Base-by-base conservation (phyloP, 2,113 vertebrate species). In the Aix galericulata region DNA sequence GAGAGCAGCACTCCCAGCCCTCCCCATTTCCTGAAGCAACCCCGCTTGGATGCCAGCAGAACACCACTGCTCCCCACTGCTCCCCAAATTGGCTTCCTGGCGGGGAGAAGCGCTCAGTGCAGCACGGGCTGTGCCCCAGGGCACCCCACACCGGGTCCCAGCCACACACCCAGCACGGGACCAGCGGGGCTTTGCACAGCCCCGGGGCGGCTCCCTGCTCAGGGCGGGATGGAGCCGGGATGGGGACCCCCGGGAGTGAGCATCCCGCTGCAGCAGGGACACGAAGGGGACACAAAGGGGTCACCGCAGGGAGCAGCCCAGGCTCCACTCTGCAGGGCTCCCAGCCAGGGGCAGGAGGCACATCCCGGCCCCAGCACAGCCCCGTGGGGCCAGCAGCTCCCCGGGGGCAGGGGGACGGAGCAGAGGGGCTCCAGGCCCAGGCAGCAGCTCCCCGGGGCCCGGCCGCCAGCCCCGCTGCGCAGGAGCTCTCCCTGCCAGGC, bases 171-270 rank as follows among this genome's bases (percentile, higher is more conserved):
- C 50, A 26, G 50, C 23, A 13, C 23, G 8, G 50, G 50, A 52
- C 23, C 50, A 52, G 50, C 50, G 4, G 23, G 23, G 23, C 50
- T 52, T 52, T 13, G 23, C 11, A 13, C 50, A 52, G 23, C 50
- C 50, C 23, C 50, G 7, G 50, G 13, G 23, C 22, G 13, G 22
- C 50, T 25, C 22, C 50, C 50, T 25, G 50, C 50, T 25, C 50
- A 25, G 23, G 50, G 50, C 50, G 13, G 50, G 50, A 52, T 6
- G 48, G 21, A 48, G 48, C 48, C 48, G 20, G 46, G 46, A 9
- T 8, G 29, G 55, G 27, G 40, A 26, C 2, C 9, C 38, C 21
- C 17, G 1, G 1, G 2, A 2, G 22, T 42, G 8, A 52, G 22
- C 36, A 31, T 60, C 13, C 20, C 40, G 9, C 46, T 21, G 20